These are phyloP conservation scores for Ictalurus punctatus DNA, from an alignment of 2,113 vertebrate species.

Conservation along the genomic window DNA sequence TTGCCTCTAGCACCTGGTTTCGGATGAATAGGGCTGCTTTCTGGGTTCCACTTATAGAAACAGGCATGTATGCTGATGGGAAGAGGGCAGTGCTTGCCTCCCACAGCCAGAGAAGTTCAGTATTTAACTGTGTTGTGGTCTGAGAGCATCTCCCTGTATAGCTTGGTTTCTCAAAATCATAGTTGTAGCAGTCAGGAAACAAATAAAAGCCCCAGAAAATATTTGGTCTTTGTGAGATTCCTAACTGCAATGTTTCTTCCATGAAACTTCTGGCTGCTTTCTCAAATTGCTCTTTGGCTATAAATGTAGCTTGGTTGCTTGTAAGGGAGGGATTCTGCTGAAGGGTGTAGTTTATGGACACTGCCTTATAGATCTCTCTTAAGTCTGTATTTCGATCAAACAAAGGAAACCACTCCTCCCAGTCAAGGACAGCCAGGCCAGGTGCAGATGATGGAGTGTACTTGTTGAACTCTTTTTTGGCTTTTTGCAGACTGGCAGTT, in stretches of 20 bases:
- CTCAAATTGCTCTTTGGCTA: conserved; percentile 68
- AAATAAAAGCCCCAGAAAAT: conserved; percentile 92
- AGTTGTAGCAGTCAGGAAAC: conserved; percentile 92
- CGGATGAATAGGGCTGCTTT: conserved; percentile 81
- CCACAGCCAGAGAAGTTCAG: conserved; percentile 90
- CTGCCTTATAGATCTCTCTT: conserved; percentile 76
- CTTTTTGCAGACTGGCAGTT: conserved; percentile 73
- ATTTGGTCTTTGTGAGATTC: conserved; percentile 70
- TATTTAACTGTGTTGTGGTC: conserved; percentile 77
- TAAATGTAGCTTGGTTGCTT: conserved; percentile 3
- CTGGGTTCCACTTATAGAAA: conserved; percentile 70
- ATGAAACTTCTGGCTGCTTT: conserved; percentile 61
- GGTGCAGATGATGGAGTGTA: conserved; percentile 69
- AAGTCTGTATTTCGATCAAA: conserved; percentile 84
- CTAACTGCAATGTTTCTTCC: conserved; percentile 67
- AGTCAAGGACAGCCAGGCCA: conserved; percentile 88
- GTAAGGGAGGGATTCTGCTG: conserved; percentile 53
- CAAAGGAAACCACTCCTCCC: conserved; percentile 89
- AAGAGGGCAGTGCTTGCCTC: conserved; percentile 84
- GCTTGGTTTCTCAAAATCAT: conserved; percentile 73
- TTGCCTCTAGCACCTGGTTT: conserved; percentile 85
- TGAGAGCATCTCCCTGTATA: conserved; percentile 86
- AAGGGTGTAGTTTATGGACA: conserved; percentile 61
- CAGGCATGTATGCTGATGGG: conserved; percentile 87
- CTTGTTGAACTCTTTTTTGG: conserved; percentile 69